phyloP scores from a whole-genome alignment of 2,113 vertebrate species.

The Tiliqua scincoides region DNA sequence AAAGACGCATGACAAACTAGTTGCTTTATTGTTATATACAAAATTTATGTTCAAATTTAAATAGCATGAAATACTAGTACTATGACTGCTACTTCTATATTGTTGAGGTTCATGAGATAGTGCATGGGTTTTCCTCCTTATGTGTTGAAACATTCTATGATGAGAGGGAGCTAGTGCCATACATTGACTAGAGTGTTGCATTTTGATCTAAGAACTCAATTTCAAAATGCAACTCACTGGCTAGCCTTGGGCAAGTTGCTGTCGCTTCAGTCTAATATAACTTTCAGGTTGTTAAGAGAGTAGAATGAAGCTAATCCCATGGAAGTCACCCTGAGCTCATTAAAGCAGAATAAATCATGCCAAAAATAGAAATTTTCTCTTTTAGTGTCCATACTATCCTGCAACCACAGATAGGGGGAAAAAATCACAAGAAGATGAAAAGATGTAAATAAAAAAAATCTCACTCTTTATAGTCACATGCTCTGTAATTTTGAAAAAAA shows the following conservation, averaged over 20 bases:
- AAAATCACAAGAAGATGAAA: neutral
- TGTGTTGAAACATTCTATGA: neutral
- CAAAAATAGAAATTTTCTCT: neutral
- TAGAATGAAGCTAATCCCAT: neutral
- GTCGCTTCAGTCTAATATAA: neutral
- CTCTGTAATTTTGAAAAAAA: neutral
- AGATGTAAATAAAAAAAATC: neutral
- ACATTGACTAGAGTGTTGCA: neutral
- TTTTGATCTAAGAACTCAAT: neutral
- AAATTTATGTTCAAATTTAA: slow-evolving; percentile 69
- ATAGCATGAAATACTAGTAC: slow-evolving; percentile 52
- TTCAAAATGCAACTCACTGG: neutral
- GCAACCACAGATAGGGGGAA: neutral
- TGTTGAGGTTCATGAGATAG: neutral
- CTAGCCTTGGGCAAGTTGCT: neutral
- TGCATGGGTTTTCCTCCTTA: neutral
- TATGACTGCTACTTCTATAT: neutral
- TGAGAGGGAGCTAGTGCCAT: neutral
- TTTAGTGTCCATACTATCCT: neutral
- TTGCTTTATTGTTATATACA: slow-evolving; percentile 76
- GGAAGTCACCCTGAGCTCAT: neutral
- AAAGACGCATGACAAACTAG: slow-evolving; percentile 71
- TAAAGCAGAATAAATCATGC: neutral
- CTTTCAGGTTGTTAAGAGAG: neutral
- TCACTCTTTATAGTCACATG: neutral